Evolutionary conservation across 2,113 vertebrate genomes (phyloP).

Genomic region (Astatoreochromis straeleni): DNA sequence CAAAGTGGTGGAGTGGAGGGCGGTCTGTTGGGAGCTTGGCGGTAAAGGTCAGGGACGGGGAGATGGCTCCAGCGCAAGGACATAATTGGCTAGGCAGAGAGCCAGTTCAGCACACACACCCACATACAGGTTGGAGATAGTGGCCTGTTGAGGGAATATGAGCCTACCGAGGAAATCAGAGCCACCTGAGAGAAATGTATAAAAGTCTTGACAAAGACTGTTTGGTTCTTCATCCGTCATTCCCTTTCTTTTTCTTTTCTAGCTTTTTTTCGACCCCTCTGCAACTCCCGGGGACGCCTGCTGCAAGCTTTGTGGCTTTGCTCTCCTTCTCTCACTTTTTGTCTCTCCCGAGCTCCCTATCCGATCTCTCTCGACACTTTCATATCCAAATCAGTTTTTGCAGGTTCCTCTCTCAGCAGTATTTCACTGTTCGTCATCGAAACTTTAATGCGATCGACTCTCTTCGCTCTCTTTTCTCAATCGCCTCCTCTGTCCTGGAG

Average conservation of each 20-base stretch:
- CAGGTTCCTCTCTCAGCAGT: background rate
- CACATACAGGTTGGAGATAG: background rate
- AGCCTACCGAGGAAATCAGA: background rate
- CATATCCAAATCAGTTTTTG: slow-evolving; percentile 35
- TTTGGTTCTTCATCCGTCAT: slow-evolving; percentile 30
- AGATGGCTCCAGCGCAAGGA: slow-evolving; percentile 50
- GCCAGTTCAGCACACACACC: slow-evolving; percentile 13
- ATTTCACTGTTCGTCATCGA: slow-evolving; percentile 27
- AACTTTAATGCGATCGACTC: slow-evolving; percentile 29
- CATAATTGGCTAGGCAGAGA: slow-evolving; percentile 55
- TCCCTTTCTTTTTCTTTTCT: background rate
- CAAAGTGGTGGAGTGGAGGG: slow-evolving; percentile 25
- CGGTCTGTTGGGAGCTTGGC: slow-evolving; percentile 38
- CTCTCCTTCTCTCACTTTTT: background rate
- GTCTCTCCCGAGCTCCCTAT: background rate
- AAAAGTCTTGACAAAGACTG: slow-evolving; percentile 32
- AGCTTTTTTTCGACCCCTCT: background rate
- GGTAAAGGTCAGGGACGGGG: slow-evolving; percentile 60
- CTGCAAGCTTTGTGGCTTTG: background rate
- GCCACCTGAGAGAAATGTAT: slow-evolving; percentile 21
- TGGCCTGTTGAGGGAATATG: background rate
- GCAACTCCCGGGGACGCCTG: background rate
- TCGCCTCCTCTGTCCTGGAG: background rate
- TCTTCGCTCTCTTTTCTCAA: background rate
- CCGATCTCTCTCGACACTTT: background rate